phyloP scores from a whole-genome alignment of 2,888 invertebrate genomes.

The Drosophila neutralis region DNA sequence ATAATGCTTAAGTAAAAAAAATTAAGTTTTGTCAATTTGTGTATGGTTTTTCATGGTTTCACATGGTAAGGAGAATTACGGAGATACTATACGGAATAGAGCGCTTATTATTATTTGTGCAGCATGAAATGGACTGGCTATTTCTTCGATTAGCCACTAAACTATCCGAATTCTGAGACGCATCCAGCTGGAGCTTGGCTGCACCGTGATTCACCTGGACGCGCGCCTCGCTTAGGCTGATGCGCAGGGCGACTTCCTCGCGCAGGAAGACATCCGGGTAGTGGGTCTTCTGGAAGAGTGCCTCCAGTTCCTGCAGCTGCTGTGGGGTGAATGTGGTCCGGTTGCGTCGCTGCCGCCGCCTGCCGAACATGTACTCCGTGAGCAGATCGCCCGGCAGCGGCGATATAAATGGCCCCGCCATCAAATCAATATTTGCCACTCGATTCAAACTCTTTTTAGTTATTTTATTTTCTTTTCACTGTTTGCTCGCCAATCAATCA shows the following conservation, averaged over 20 bases:
- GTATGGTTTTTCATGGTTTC: not conserved
- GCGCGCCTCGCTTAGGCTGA: conserved; percentile 95
- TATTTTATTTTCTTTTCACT: conserved; percentile 2
- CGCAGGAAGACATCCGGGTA: conserved; percentile 94
- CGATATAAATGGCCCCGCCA: conserved; percentile 95
- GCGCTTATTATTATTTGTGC: not conserved
- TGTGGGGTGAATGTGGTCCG: conserved; percentile 97
- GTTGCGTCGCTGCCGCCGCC: conserved; percentile 94
- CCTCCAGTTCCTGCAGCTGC: conserved; percentile 95
- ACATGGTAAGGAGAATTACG: not conserved
- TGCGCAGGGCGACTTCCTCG: conserved; percentile 95
- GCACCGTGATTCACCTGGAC: conserved; percentile 87
- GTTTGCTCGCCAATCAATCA: not conserved
- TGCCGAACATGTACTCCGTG: conserved; percentile 96
- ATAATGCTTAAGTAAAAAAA: not conserved
- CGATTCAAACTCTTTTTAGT: not conserved
- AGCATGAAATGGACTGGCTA: not conserved
- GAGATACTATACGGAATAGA: not conserved
- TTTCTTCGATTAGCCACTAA: not conserved
- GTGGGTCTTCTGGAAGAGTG: conserved; percentile 96
- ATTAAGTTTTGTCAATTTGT: not conserved
- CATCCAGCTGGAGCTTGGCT: conserved; percentile 1
- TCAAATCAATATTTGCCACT: conserved; percentile 74
- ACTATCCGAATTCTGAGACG: not conserved
- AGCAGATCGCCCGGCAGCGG: conserved; percentile 94